Conservation (phyloP, 2,113 vertebrate genomes). For the Semnornis frantzii region DNA sequence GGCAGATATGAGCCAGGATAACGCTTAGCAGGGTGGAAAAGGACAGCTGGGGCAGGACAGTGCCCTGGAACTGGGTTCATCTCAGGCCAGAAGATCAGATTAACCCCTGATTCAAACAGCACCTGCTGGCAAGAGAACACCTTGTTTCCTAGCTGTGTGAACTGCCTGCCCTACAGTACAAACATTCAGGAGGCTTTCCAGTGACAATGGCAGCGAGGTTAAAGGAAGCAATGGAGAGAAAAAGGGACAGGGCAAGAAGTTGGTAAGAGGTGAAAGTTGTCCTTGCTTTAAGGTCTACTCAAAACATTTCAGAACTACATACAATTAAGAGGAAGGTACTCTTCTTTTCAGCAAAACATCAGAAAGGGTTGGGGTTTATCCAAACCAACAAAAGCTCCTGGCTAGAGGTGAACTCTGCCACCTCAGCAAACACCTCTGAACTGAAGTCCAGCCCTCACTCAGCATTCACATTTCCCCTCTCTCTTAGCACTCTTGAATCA, state of each 20-base stretch:
- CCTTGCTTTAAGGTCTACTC: background rate
- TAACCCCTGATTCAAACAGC: conserved; percentile 16
- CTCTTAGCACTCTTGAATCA: background rate
- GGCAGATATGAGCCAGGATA: background rate
- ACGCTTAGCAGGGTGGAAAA: conserved; percentile 9
- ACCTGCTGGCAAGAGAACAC: background rate
- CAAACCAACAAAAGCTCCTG: background rate
- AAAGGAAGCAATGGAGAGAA: background rate
- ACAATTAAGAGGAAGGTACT: background rate
- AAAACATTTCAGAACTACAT: background rate
- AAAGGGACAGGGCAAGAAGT: background rate
- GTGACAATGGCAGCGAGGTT: background rate
- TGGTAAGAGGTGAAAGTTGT: background rate
- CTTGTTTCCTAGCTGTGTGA: background rate
- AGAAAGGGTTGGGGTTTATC: background rate
- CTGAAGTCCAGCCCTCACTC: background rate
- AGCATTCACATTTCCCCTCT: background rate
- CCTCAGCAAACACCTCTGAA: background rate
- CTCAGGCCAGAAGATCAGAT: conserved; percentile 6
- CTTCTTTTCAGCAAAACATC: background rate
- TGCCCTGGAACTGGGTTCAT: conserved; percentile 2
- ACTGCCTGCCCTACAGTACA: background rate
- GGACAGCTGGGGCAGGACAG: background rate
- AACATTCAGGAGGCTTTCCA: background rate
- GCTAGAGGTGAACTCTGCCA: background rate